Evolutionary conservation across 2,888 invertebrate species (phyloP).

Genomic region (Bugulina stolonifera): DNA sequence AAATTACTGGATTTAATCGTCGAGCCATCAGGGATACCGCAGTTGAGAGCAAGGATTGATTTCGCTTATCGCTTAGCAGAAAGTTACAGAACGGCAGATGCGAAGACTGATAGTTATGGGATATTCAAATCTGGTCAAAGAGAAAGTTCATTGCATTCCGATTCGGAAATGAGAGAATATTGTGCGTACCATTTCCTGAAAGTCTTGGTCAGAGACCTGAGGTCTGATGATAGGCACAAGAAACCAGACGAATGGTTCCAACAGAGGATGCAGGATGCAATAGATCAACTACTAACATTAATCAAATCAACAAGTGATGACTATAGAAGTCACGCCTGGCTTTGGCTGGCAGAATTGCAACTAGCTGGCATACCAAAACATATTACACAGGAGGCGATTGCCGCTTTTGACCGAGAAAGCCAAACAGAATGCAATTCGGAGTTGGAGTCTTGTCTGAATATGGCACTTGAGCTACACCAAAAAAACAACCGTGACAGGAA

Average conservation of each 20-base stretch:
- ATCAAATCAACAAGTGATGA: not conserved
- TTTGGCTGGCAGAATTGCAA: constrained; percentile 2
- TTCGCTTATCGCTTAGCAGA: constrained; percentile 9
- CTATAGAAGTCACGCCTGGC: not conserved
- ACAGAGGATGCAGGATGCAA: not conserved
- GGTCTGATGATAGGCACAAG: not conserved
- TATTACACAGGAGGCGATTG: not conserved
- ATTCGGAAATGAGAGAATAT: not conserved
- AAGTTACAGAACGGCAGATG: not conserved
- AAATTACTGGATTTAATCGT: not conserved
- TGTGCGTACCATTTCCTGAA: not conserved
- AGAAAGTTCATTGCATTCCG: not conserved
- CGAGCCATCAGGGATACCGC: not conserved
- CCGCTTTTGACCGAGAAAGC: not conserved
- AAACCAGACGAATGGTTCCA: not conserved
- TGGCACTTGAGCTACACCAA: not conserved
- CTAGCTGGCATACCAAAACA: no score
- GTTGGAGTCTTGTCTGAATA: not conserved
- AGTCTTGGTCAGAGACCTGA: not conserved
- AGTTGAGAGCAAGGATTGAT: constrained; percentile 5
- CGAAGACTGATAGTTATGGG: not conserved
- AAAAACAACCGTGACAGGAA: not conserved
- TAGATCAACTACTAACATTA: not conserved
- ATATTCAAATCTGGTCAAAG: not conserved
- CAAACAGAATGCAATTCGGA: not conserved